Conservation (phyloP, 1,140 invertebrate species). For the Vollenhovia emeryi region DNA sequence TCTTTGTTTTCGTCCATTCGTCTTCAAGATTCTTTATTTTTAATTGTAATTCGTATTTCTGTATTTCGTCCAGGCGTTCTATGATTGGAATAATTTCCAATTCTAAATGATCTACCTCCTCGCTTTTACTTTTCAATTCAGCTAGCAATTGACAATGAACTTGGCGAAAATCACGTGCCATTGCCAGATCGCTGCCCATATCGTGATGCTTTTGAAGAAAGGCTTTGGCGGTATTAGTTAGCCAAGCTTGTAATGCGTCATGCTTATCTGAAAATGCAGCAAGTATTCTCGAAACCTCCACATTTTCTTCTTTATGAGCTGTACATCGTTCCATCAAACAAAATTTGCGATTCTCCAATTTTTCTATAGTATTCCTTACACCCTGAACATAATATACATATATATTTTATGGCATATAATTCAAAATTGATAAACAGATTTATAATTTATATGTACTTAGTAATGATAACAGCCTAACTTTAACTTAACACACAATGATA, state of each 20-base stretch:
- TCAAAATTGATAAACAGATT: neutral
- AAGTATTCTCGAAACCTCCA: conserved; percentile 89
- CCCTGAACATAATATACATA: conserved; percentile 81
- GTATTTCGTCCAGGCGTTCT: conserved; percentile 88
- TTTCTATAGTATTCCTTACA: conserved; percentile 88
- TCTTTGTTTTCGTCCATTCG: conserved; percentile 89
- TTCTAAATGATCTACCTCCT: conserved; percentile 83
- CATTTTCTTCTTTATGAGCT: conserved; percentile 90
- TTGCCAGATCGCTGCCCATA: conserved; percentile 90
- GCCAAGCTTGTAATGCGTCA: conserved; percentile 90
- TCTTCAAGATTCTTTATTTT: conserved; percentile 88
- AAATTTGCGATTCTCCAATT: conserved; percentile 91
- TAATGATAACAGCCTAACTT: neutral
- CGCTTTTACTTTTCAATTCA: conserved; percentile 89
- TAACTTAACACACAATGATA: neutral
- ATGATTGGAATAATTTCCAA: conserved; percentile 89
- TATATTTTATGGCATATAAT: neutral
- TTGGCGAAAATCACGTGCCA: conserved; percentile 91
- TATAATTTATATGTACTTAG: neutral
- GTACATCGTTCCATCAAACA: conserved; percentile 89
- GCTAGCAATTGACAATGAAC: conserved; percentile 91
- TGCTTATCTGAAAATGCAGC: conserved; percentile 90
- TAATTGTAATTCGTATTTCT: conserved; percentile 87
- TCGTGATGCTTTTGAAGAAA: conserved; percentile 91
- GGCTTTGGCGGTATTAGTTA: conserved; percentile 89